Evolutionary conservation across 2,113 vertebrate genomes (phyloP).

Genomic region (Ophiodon elongatus): DNA sequence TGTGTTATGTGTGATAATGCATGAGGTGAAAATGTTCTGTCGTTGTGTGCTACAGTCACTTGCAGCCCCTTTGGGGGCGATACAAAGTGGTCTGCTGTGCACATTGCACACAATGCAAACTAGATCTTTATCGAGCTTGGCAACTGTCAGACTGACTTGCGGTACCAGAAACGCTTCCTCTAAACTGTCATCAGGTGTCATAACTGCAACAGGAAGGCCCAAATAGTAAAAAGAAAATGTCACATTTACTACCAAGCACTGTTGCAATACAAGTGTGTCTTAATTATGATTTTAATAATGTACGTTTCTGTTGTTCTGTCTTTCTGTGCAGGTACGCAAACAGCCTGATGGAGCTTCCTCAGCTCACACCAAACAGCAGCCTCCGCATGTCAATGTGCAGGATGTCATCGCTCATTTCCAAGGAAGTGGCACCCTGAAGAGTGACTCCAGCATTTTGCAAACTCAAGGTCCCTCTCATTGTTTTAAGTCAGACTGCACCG

Average conservation of each 20-base stretch:
- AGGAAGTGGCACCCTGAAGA: not conserved
- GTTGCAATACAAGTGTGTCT: not conserved
- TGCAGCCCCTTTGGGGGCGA: not conserved
- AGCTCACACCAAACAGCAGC: slow-evolving; percentile 46
- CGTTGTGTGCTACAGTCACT: not conserved
- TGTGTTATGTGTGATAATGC: not conserved
- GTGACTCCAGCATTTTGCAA: not conserved
- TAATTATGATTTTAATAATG: not conserved
- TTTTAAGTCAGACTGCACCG: slow-evolving; percentile 11
- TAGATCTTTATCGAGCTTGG: slow-evolving; percentile 55
- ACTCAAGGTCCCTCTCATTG: not conserved
- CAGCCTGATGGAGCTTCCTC: slow-evolving; percentile 13
- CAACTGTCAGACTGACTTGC: slow-evolving; percentile 48
- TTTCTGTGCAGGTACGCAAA: slow-evolving; percentile 68
- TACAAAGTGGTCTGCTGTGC: not conserved
- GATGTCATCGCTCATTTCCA: slow-evolving; percentile 73
- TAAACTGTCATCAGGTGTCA: slow-evolving; percentile 50
- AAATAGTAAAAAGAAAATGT: too few relatives aligned
- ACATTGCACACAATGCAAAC: not conserved
- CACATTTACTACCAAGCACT: not conserved
- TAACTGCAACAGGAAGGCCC: slow-evolving; percentile 26
- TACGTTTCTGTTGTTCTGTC: not conserved
- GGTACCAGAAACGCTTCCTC: slow-evolving; percentile 71
- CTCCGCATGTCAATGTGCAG: slow-evolving; percentile 82
- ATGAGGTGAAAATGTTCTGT: not conserved